phyloP scores from a whole-genome alignment of 2,888 invertebrate species.

The Sinhomidia bicolor region DNA sequence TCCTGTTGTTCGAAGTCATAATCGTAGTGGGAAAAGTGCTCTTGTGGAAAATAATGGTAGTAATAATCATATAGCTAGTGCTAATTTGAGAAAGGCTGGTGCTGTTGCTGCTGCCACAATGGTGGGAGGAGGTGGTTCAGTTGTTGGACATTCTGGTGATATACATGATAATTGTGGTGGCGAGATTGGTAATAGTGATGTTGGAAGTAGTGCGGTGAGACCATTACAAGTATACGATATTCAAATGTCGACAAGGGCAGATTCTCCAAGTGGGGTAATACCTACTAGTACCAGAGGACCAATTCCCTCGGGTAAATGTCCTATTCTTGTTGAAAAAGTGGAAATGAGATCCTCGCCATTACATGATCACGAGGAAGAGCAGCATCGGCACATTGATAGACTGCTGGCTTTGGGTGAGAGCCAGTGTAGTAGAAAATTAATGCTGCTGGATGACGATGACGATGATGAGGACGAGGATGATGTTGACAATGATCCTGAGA shows the following conservation, averaged over 20 bases:
- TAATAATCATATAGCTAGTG: constrained; percentile 61
- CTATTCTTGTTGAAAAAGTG: constrained; percentile 77
- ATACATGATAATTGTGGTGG: constrained; percentile 55
- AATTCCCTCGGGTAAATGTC: constrained; percentile 58
- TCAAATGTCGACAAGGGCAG: constrained; percentile 69
- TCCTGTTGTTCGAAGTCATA: constrained; percentile 26
- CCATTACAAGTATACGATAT: constrained; percentile 74
- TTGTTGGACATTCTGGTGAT: constrained; percentile 57
- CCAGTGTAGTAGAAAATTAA: constrained; percentile 65
- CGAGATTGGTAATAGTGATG: constrained; percentile 55
- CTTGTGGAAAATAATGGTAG: constrained; percentile 32
- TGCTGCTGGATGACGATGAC: constrained; percentile 35
- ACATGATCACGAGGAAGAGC: constrained; percentile 64
- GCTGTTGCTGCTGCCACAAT: constrained; percentile 54
- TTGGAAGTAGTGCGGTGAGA: constrained; percentile 70
- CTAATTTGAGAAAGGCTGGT: constrained; percentile 63
- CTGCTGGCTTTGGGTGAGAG: constrained; percentile 54
- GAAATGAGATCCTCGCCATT: constrained; percentile 76
- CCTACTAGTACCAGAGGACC: constrained; percentile 31
- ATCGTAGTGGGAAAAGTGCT: constrained; percentile 41
- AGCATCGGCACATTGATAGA: constrained; percentile 29
- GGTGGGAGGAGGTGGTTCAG: constrained; percentile 26
- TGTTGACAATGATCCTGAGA: constrained; percentile 69
- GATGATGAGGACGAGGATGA: constrained; percentile 59
- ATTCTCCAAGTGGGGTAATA: constrained; percentile 63